Conservation (phyloP, 1,140 invertebrate genomes). For the Papilio xuthus region DNA sequence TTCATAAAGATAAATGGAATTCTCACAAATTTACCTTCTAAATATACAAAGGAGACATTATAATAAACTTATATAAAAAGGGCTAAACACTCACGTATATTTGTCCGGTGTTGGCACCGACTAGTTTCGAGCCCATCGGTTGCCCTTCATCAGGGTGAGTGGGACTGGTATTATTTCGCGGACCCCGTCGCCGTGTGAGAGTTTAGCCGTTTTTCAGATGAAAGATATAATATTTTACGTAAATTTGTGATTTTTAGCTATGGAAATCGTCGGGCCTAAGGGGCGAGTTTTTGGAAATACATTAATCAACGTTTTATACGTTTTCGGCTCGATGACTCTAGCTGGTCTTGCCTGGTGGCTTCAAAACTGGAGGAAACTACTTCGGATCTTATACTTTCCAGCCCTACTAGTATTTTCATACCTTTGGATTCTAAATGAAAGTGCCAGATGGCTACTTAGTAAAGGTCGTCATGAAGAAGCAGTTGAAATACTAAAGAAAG, state of each 20-base stretch:
- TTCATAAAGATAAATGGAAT: too few relatives aligned
- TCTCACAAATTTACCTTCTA: too few relatives aligned
- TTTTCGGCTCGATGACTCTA: conserved; percentile 86
- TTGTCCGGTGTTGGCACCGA: too few relatives aligned
- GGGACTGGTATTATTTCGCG: too few relatives aligned
- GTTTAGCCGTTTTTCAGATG: too few relatives aligned
- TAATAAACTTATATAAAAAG: too few relatives aligned
- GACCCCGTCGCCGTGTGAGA: too few relatives aligned
- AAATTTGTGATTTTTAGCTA: conserved; percentile 84
- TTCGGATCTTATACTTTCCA: conserved; percentile 85
- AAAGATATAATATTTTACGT: background rate
- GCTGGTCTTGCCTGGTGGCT: conserved; percentile 86
- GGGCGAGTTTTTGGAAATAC: conserved; percentile 88
- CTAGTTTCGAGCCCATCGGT: too few relatives aligned
- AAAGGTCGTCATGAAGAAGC: conserved; percentile 82
- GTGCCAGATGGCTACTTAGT: conserved; percentile 89
- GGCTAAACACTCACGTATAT: too few relatives aligned
- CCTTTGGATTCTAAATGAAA: conserved; percentile 86
- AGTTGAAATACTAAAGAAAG: conserved; percentile 82
- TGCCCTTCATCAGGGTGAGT: too few relatives aligned
- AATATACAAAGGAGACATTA: too few relatives aligned
- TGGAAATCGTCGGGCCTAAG: conserved; percentile 89
- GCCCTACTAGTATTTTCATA: conserved; percentile 85
- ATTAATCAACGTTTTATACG: conserved; percentile 86
- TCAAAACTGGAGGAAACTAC: conserved; percentile 88